Evolutionary conservation across 2,113 vertebrate species (phyloP).

Genomic region (Falco punctatus): DNA sequence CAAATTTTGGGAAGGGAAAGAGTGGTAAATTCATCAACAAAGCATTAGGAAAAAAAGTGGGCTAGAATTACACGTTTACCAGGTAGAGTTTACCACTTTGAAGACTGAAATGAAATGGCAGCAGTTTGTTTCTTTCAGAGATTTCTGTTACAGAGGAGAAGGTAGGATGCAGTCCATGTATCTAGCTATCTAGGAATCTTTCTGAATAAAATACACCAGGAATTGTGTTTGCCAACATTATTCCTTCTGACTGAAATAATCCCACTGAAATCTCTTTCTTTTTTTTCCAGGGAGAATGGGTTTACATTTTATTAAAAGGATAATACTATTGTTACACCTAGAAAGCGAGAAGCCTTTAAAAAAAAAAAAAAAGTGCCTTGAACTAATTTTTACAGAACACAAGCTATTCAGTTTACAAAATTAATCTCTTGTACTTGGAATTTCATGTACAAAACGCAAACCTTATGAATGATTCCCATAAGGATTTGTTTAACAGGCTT

Average conservation of each 20-base stretch:
- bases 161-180: background rate
- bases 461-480: constrained; percentile 36
- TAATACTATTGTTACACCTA: constrained; percentile 12
- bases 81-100: background rate
- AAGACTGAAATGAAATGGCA: background rate
- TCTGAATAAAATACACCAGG: background rate
- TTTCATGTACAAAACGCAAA: constrained; percentile 26
- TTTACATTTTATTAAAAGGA: background rate
- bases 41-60: background rate
- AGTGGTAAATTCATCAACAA: constrained; percentile 10
- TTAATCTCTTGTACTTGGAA: constrained; percentile 19
- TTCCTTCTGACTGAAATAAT: background rate
- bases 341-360: constrained; percentile 48
- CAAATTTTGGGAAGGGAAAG: background rate
- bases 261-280: background rate
- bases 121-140: background rate
- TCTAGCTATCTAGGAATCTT: background rate
- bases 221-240: background rate
- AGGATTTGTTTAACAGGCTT: constrained; percentile 25
- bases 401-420: background rate
- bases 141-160: background rate
- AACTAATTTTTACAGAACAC: constrained; percentile 39
- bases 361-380: background rate
- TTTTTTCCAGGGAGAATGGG: background rate
- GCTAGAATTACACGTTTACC: background rate